Conservation (phyloP, 1,140 invertebrate species). For the Lanistes nyassanus region DNA sequence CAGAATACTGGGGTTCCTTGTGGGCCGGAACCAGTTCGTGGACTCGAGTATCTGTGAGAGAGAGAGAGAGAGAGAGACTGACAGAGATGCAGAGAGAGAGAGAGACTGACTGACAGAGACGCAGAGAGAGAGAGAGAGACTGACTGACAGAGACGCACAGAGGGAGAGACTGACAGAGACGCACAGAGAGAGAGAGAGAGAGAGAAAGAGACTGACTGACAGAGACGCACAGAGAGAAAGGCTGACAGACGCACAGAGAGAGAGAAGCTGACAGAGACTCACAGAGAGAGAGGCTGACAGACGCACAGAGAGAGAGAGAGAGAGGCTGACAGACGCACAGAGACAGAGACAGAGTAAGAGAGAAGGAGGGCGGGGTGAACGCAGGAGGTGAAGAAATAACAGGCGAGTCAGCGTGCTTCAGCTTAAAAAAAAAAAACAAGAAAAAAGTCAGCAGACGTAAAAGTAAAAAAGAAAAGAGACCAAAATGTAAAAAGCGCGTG, state of each 20-base stretch:
- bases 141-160: too few species aligned
- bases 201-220: not conserved
- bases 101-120: not conserved
- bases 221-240: not conserved
- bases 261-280: not conserved
- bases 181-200: slow-evolving; percentile 6
- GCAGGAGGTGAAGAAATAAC: not conserved
- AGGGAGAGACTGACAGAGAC: too few species aligned
- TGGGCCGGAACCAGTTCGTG: too few species aligned
- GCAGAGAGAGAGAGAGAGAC: too few species aligned
- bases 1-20: too few species aligned
- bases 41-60: not conserved
- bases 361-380: not conserved
- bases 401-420: not conserved
- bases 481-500: too few species aligned
- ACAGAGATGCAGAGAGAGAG: not conserved
- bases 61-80: slow-evolving; percentile 13
- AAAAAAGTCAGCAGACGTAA: too few species aligned
- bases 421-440: too few species aligned
- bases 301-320: too few species aligned
- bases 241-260: not conserved
- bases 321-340: too few species aligned
- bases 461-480: too few species aligned
- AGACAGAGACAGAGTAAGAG: slow-evolving; percentile 5
- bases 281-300: not conserved